phyloP scores from a whole-genome alignment of 1,140 invertebrate species.

The Tenebrio molitor region DNA sequence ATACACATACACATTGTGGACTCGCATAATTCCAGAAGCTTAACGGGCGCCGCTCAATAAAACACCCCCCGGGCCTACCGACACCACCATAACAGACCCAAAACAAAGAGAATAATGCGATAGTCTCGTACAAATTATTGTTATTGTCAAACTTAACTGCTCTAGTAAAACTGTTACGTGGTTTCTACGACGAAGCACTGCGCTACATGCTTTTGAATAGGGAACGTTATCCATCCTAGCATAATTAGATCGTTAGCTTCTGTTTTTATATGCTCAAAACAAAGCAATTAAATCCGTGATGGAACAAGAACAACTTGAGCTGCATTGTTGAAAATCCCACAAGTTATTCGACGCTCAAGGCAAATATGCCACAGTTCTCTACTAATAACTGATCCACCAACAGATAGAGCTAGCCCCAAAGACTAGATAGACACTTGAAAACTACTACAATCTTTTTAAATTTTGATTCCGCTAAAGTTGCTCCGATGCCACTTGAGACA shows the following conservation, averaged over 20 bases:
- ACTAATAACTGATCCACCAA: no score
- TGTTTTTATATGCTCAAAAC: conserved; percentile 44
- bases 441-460: no score
- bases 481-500: no score
- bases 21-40: conserved; percentile 48
- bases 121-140: conserved; percentile 51
- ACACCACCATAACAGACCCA: conserved; percentile 30
- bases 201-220: conserved; percentile 1
- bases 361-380: conserved; percentile 14
- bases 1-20: conserved; percentile 46
- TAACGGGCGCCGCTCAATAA: conserved; percentile 50
- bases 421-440: no score
- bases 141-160: conserved; percentile 54
- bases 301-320: conserved; percentile 28
- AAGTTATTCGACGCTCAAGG: conserved; percentile 37
- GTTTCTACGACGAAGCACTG: conserved; percentile 30
- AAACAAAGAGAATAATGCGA: conserved; percentile 53
- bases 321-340: conserved; percentile 36
- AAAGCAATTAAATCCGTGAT: conserved; percentile 45
- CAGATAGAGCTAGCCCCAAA: no score
- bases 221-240: conserved; percentile 14
- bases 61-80: conserved; percentile 41
- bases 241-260: conserved; percentile 42
- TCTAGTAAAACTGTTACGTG: conserved; percentile 37
- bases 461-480: no score